These are phyloP conservation scores for Planococcus citri DNA, from an alignment of 1,140 invertebrate species.

Conservation along the genomic window DNA sequence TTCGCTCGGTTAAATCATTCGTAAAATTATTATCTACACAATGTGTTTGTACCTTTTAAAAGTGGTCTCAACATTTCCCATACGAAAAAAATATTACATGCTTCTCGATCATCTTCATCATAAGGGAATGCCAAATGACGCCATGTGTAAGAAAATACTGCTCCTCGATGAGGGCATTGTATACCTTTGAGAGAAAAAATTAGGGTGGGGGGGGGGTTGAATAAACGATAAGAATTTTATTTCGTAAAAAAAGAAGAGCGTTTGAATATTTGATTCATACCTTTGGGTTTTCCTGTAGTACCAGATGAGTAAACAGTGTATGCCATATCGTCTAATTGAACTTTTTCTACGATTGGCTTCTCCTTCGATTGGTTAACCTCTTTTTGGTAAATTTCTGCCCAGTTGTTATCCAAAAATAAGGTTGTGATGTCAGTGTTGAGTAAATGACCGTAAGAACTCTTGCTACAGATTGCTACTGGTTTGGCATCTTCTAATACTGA, in stretches of 20 bases:
- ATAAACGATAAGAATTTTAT: background rate
- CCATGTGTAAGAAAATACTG: slow-evolving; percentile 30
- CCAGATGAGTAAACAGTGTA: slow-evolving; percentile 41
- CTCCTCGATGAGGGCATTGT: slow-evolving; percentile 30
- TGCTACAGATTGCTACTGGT: slow-evolving; percentile 28
- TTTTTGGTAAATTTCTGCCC: slow-evolving; percentile 22
- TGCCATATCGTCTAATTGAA: slow-evolving; percentile 34
- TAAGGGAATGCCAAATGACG: slow-evolving; percentile 30
- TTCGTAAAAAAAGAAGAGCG: too few species aligned
- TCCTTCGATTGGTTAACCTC: background rate
- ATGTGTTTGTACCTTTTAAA: slow-evolving; percentile 28
- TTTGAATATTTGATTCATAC: too few species aligned
- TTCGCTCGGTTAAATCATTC: too few species aligned
- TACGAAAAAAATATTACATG: slow-evolving; percentile 31
- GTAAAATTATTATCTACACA: too few species aligned
- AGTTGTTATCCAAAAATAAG: slow-evolving; percentile 26
- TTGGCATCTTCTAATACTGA: slow-evolving; percentile 28
- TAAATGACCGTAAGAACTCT: slow-evolving; percentile 23
- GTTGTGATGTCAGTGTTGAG: background rate
- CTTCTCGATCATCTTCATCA: slow-evolving; percentile 28
- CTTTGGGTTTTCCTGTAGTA: slow-evolving; percentile 44
- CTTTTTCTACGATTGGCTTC: slow-evolving; percentile 14
- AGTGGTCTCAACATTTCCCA: slow-evolving; percentile 31
- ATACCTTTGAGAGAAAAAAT: slow-evolving; percentile 28
- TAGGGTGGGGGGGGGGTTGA: too few species aligned